Percentiles rank a stretch among this genome's conserved stretches.
phyloP scores from a whole-genome alignment of 2,888 invertebrate species.

The Acleris sparsana region DNA sequence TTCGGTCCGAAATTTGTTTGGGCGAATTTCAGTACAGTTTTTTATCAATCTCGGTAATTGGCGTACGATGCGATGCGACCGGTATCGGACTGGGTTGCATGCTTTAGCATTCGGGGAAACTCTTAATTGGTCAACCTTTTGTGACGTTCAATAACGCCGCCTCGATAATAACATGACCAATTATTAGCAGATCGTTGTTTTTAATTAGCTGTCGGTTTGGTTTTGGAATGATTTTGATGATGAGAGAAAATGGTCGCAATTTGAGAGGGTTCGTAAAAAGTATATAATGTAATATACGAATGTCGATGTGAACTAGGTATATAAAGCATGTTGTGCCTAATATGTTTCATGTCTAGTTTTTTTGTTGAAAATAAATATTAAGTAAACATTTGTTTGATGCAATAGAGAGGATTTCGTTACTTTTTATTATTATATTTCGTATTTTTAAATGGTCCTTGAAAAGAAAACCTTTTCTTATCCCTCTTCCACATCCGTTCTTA shows the following conservation, averaged over 20 bases:
- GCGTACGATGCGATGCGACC: slow-evolving; percentile 66
- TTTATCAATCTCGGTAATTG: slow-evolving; percentile 81
- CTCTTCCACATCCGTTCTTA: not conserved
- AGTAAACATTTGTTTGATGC: too few species aligned
- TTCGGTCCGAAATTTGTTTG: slow-evolving; percentile 71
- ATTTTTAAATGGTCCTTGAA: too few species aligned
- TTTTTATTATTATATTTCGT: too few species aligned
- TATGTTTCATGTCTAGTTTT: too few species aligned
- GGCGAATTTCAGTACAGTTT: slow-evolving; percentile 37
- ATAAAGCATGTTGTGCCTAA: too few species aligned
- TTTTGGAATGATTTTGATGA: slow-evolving; percentile 47
- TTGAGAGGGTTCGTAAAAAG: not conserved
- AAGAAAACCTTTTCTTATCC: not conserved
- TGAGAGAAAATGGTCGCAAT: slow-evolving; percentile 5
- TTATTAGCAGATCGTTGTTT: slow-evolving; percentile 77
- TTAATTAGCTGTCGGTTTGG: slow-evolving; percentile 68
- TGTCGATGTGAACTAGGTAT: too few species aligned
- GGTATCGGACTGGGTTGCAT: slow-evolving; percentile 79
- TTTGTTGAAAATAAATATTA: too few species aligned
- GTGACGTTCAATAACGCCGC: slow-evolving; percentile 78
- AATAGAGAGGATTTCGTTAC: too few species aligned
- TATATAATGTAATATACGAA: too few species aligned
- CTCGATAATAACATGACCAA: slow-evolving; percentile 74
- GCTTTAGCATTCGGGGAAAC: slow-evolving; percentile 79
- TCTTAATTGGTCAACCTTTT: slow-evolving; percentile 82